Percentiles rank a stretch among this genome's conserved stretches.
phyloP scores from a whole-genome alignment of 2,888 invertebrate genomes.

The Drosophila nr. fundita region DNA sequence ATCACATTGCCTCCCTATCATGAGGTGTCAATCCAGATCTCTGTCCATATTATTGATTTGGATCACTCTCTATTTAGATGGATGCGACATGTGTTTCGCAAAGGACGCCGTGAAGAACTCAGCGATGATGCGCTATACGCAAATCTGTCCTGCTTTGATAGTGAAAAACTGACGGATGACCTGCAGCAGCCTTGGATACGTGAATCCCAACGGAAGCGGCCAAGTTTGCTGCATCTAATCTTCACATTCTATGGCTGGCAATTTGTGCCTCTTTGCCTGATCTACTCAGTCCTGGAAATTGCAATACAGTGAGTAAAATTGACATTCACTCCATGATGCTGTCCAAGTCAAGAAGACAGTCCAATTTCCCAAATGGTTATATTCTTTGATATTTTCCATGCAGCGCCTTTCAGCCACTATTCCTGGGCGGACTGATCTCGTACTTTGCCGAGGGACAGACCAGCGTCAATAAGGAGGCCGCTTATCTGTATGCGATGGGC shows the following conservation, averaged over 20 bases:
- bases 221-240: constrained; percentile 85
- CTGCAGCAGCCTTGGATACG: constrained; percentile 85
- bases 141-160: constrained; percentile 84
- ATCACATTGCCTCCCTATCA: background rate
- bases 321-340: background rate
- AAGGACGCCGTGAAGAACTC: constrained; percentile 60
- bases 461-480: constrained; percentile 85
- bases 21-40: background rate
- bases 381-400: background rate
- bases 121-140: constrained; percentile 78
- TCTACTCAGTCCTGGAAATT: constrained; percentile 82
- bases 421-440: constrained; percentile 88
- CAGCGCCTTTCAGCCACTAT: constrained; percentile 88
- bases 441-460: constrained; percentile 86
- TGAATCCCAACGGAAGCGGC: constrained; percentile 71
- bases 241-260: constrained; percentile 84
- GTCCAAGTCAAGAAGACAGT: background rate
- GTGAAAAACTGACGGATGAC: constrained; percentile 80
- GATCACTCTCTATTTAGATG: constrained; percentile 47
- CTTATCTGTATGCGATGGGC: constrained; percentile 89
- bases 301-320: constrained; percentile 71
- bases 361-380: background rate
- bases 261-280: constrained; percentile 82
- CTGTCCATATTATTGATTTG: background rate
- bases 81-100: constrained; percentile 77